A percentile compares a stretch with the other conserved stretches of the same genome.
Evolutionary conservation across 2,797 vertebrate species (phyloP).

Genomic region (Philypnodon macrostomus): DNA sequence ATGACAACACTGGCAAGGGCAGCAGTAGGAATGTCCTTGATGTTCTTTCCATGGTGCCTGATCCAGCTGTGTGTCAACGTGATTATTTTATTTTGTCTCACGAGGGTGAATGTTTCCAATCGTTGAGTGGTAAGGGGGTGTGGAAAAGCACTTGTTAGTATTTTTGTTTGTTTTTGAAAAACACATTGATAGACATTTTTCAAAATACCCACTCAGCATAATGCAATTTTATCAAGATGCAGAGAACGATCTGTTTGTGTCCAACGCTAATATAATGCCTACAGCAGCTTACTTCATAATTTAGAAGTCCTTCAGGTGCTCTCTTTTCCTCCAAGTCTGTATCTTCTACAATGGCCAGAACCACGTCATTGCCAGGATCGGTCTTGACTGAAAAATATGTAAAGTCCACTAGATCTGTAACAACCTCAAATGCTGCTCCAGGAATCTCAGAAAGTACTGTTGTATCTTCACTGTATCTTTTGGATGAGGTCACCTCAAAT

Average conservation of each 20-base stretch:
- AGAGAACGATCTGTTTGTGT: not conserved
- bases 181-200: too few species aligned
- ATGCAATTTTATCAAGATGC: not conserved
- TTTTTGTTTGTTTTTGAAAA: not conserved
- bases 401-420: conserved; percentile 10
- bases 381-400: conserved; percentile 7
- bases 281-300: conserved; percentile 52
- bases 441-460: conserved; percentile 5
- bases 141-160: too few species aligned
- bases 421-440: conserved; percentile 9
- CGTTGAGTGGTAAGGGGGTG: not conserved
- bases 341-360: conserved; percentile 64
- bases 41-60: conserved; percentile 38
- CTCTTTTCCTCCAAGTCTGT: conserved; percentile 36
- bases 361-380: conserved; percentile 20
- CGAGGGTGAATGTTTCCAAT: conserved; percentile 34
- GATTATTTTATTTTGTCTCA: conserved; percentile 12
- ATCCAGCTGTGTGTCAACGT: conserved; percentile 41
- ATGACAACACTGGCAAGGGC: conserved; percentile 51
- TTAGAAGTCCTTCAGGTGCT: conserved; percentile 6
- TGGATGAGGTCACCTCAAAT: conserved; percentile 18
- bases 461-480: conserved; percentile 5
- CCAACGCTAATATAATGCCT: not conserved
- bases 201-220: too few species aligned
- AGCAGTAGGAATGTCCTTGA: conserved; percentile 43